Conservation (phyloP, 1,140 invertebrate genomes). For the Bombus vancouverensis region DNA sequence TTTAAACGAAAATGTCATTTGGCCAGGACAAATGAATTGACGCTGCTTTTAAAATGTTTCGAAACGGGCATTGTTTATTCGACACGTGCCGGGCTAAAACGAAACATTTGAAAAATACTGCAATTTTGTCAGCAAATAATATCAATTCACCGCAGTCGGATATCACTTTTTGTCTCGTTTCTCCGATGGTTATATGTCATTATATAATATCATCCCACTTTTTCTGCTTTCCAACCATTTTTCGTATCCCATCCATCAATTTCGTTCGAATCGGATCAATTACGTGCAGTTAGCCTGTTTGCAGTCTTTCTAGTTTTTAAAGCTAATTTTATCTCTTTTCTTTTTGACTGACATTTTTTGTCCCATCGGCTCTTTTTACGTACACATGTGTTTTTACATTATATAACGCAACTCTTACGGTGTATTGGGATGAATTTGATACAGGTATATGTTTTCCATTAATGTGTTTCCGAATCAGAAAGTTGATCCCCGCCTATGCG, state of each 20-base stretch:
- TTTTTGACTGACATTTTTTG: not conserved
- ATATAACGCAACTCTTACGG: not conserved
- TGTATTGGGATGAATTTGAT: not conserved
- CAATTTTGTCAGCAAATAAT: conserved; percentile 14
- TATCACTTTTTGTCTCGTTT: conserved; percentile 9
- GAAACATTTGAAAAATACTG: not conserved
- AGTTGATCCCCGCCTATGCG: not conserved
- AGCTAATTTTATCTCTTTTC: not conserved
- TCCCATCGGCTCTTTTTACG: not conserved
- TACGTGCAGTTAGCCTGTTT: not conserved
- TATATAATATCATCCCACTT: not conserved
- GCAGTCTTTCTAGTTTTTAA: not conserved
- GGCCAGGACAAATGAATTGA: not conserved
- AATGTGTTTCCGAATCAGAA: not conserved
- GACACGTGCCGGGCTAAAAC: not conserved
- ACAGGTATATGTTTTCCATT: not conserved
- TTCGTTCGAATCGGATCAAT: not conserved
- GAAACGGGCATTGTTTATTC: not conserved
- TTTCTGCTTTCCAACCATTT: not conserved
- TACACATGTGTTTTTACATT: not conserved
- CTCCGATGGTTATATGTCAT: not conserved
- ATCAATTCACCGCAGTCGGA: not conserved
- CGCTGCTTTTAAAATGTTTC: not conserved
- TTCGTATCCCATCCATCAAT: not conserved
- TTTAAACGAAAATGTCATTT: not conserved